Evolutionary conservation across 2,113 vertebrate species (phyloP).

Genomic region (Dasyurus viverrinus): DNA sequence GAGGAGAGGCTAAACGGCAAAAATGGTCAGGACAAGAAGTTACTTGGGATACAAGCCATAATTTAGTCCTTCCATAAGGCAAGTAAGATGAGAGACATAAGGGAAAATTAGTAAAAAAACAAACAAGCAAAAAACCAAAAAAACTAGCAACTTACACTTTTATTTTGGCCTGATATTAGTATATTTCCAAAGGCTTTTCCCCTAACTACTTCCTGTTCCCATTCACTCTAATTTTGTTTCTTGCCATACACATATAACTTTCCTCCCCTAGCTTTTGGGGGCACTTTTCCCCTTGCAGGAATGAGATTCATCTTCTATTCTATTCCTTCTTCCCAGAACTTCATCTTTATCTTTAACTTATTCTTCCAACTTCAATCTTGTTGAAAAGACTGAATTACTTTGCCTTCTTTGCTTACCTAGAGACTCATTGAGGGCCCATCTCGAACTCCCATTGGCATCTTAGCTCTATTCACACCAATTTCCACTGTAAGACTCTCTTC

Average conservation of each 20-base stretch:
- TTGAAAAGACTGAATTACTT: neutral
- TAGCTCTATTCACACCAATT: neutral
- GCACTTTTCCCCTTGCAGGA: neutral
- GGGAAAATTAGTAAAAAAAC: neutral
- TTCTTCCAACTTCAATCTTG: neutral
- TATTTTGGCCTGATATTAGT: neutral
- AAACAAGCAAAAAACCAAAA: too few species aligned
- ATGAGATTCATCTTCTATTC: neutral
- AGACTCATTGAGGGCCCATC: neutral
- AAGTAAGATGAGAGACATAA: neutral
- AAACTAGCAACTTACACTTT: neutral
- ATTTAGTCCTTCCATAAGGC: neutral
- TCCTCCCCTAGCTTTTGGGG: neutral
- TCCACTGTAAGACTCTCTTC: neutral
- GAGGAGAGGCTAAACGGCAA: neutral
- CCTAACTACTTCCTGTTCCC: neutral
- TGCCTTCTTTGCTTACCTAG: too few species aligned
- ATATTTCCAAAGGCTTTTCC: neutral
- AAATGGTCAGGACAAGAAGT: neutral
- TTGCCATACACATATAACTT: neutral
- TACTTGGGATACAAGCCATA: neutral
- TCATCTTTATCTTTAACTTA: neutral
- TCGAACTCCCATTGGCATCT: neutral
- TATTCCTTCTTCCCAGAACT: neutral
- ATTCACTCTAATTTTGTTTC: neutral